Base-by-base conservation (phyloP, 2,797 vertebrate species). In the Salmo trutta region DNA sequence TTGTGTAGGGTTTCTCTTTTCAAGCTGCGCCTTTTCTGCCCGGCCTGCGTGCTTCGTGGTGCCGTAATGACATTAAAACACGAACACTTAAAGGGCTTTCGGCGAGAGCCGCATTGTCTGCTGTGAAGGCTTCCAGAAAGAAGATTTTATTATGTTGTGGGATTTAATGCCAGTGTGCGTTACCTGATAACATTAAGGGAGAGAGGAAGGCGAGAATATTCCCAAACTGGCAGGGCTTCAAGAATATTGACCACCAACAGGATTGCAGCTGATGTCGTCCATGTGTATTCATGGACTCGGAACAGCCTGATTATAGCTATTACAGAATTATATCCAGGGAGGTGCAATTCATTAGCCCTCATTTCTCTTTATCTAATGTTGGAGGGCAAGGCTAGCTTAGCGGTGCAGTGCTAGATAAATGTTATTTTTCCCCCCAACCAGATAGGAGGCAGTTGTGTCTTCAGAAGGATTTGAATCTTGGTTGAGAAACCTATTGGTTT, bases 141-240 rank as follows among this genome's bases (percentile, higher is more conserved):
- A 90, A 88, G 89, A 91, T 93, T 94, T 94, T 93, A 93, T 94
- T 93, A 90, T 85, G 91, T 88, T 71, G 91, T 89, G 92, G 91
- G 94, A 93, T 94, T 94, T 94, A 94, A 95, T 91, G 91, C 92
- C 92, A 92, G 94, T 94, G 93, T 95, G 94, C 92, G 93, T 94
- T 93, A 94, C 93, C 93, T 93, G 95, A 95, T 95, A 95, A 95
- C 93, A 92, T 93, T 94, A 94, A 93, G 89, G 89, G 89, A 88
- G 85, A 86, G 89, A 76, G 81, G 86, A 88, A 85, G 77, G 87
- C 88, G 82, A 85, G 88, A 90, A 91, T 90, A 88, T 91, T 90
- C 89, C 86, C 83, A 17, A 82, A 87, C 91, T 93, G 93, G 93
- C 93, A 90, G 72, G 75, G 90, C 92, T 91, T 94, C 93, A 94